phyloP scores from a whole-genome alignment of 2,113 vertebrate species.

The Peucedramus taeniatus region DNA sequence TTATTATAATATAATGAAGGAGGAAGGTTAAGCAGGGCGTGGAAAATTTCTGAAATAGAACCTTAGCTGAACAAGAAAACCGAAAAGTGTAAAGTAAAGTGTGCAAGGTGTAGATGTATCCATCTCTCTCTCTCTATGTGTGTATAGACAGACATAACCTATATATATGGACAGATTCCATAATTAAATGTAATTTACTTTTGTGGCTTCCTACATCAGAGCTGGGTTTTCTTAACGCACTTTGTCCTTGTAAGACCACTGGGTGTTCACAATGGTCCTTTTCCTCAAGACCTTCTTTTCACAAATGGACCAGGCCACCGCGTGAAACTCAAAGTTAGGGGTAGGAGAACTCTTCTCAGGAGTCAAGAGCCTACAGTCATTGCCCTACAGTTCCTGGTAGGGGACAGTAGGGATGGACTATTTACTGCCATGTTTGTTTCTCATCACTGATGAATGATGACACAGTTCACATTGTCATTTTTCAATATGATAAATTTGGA shows the following conservation, averaged over 20 bases:
- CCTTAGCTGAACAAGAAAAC: neutral
- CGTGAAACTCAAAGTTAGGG: neutral
- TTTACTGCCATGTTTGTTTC: neutral
- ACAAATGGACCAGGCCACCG: neutral
- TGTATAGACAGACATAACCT: neutral
- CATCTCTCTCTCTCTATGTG: fast-evolving
- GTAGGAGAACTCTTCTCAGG: neutral
- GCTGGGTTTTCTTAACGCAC: neutral
- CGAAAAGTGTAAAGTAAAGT: neutral
- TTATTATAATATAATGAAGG: neutral
- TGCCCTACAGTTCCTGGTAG: fast-evolving
- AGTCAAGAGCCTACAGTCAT: neutral
- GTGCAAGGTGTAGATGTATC: neutral
- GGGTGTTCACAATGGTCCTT: neutral
- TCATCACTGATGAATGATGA: neutral
- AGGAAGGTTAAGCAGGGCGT: neutral
- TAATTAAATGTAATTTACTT: neutral
- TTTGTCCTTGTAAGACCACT: neutral
- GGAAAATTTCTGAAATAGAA: neutral
- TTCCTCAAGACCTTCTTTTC: neutral
- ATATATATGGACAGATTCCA: neutral
- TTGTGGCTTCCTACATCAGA: neutral
- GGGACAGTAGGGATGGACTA: neutral
- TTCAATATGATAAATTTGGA: neutral
- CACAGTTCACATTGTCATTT: neutral